phyloP scores from a whole-genome alignment of 2,113 vertebrate genomes.

The Tychaedon coryphoeus region DNA sequence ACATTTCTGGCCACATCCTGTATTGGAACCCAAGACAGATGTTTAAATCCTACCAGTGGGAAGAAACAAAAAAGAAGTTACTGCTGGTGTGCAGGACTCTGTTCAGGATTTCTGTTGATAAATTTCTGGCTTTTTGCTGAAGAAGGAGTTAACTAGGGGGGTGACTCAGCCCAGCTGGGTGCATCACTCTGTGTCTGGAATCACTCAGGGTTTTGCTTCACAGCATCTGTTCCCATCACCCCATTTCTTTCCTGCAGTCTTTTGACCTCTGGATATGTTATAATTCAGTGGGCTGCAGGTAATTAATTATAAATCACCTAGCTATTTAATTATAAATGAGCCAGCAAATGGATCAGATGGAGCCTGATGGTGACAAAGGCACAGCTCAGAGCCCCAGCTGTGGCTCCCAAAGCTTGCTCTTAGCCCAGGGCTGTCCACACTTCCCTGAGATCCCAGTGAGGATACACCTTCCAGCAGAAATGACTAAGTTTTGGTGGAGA shows the following conservation, averaged over 20 bases:
- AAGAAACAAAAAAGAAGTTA: background rate
- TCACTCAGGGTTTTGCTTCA: background rate
- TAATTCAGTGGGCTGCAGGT: background rate
- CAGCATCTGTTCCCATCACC: accelerated
- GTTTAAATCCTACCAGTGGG: background rate
- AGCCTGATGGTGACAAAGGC: background rate
- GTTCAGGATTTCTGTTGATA: background rate
- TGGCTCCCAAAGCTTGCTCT: background rate
- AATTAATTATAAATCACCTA: conserved; percentile 2
- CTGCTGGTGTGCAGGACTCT: accelerated
- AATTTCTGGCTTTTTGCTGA: background rate
- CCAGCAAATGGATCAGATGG: background rate
- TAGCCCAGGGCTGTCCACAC: background rate
- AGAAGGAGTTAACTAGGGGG: background rate
- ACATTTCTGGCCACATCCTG: too few relatives aligned
- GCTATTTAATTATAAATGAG: conserved; percentile 2
- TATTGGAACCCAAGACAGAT: too few relatives aligned
- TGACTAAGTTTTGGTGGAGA: accelerated
- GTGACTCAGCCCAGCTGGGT: background rate
- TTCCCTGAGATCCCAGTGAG: background rate
- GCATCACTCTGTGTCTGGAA: background rate
- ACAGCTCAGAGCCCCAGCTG: background rate
- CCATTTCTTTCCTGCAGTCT: background rate
- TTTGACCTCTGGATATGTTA: background rate
- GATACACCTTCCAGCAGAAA: background rate